Evolutionary conservation across 2,113 vertebrate genomes (phyloP).

Genomic region (Sander vitreus): DNA sequence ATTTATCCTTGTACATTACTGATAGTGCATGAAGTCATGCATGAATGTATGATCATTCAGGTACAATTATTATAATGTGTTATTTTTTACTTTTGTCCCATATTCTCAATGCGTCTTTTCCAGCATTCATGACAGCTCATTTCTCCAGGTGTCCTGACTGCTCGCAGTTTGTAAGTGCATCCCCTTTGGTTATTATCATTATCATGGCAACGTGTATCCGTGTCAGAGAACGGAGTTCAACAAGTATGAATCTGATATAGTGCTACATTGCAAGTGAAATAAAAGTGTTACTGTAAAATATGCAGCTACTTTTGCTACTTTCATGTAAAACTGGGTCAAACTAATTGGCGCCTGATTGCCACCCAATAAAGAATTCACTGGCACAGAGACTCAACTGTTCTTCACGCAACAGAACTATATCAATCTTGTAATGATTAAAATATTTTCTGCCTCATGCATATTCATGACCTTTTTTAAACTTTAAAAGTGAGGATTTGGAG

Average conservation of each 20-base stretch:
- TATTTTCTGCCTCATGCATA: slow-evolving; percentile 27
- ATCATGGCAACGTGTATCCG: neutral
- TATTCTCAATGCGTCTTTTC: no score
- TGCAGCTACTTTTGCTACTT: neutral
- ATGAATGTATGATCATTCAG: no score
- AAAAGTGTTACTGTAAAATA: neutral
- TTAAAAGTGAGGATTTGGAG: slow-evolving; percentile 1
- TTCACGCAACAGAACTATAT: slow-evolving; percentile 36
- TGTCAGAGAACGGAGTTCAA: slow-evolving; percentile 1
- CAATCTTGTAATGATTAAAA: slow-evolving; percentile 46
- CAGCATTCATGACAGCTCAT: neutral
- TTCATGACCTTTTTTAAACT: slow-evolving; percentile 27
- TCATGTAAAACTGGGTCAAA: slow-evolving; percentile 59
- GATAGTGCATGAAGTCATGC: no score
- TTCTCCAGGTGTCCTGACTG: neutral
- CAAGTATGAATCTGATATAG: neutral
- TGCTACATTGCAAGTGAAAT: neutral
- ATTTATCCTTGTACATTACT: no score
- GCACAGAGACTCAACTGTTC: slow-evolving; percentile 28
- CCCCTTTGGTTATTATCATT: neutral
- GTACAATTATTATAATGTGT: no score
- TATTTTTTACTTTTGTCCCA: no score
- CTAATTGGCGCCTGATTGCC: slow-evolving; percentile 57
- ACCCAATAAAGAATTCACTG: slow-evolving; percentile 51
- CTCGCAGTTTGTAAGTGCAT: neutral